phyloP scores from a whole-genome alignment of 2,113 vertebrate species.

The Burhinus bistriatus region DNA sequence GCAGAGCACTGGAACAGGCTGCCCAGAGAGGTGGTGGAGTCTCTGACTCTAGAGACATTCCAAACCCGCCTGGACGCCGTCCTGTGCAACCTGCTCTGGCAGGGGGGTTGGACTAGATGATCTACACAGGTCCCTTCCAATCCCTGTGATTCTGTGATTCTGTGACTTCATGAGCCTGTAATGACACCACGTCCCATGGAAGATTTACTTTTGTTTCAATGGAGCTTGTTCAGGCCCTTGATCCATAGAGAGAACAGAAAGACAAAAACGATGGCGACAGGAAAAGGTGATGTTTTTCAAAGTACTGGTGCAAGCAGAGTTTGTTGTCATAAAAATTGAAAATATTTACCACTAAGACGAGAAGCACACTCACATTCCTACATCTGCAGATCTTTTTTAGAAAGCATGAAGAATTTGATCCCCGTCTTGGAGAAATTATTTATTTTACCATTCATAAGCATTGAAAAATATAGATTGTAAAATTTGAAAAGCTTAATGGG shows the following conservation, averaged over 20 bases:
- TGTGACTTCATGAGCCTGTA: neutral
- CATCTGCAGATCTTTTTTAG: neutral
- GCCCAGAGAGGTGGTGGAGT: no score
- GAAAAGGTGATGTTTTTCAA: neutral
- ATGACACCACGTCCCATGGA: neutral
- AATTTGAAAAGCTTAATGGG: neutral
- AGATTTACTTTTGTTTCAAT: neutral
- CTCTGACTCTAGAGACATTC: no score
- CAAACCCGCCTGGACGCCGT: no score
- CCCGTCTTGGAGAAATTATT: neutral
- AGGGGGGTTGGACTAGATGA: no score
- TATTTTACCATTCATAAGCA: neutral
- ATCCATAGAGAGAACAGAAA: neutral
- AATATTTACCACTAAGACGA: neutral
- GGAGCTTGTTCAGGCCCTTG: neutral
- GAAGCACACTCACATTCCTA: neutral
- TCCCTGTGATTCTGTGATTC: no score
- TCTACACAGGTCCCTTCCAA: no score
- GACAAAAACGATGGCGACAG: neutral
- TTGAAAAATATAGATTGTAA: neutral
- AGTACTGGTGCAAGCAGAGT: neutral
- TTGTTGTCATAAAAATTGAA: neutral
- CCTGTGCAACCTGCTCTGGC: no score
- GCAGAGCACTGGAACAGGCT: no score
- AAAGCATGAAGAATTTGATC: neutral